These are phyloP conservation scores for Flexamia atlantica DNA, from an alignment of 2,888 invertebrate genomes.

Conservation along the genomic window DNA sequence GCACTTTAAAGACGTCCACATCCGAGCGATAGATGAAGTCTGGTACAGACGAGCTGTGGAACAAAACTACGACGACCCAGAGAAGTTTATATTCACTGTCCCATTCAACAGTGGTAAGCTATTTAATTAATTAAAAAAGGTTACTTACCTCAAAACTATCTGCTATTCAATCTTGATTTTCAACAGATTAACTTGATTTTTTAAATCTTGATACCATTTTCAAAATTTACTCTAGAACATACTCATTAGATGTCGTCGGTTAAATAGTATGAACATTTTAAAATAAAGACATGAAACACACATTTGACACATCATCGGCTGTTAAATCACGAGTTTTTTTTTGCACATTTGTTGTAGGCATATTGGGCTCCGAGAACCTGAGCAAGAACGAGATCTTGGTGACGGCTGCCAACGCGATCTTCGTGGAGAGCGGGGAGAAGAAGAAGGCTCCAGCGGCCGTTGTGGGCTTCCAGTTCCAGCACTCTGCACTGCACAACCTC, in stretches of 20 bases:
- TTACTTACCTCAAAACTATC: no score
- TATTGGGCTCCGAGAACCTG: slow-evolving; percentile 59
- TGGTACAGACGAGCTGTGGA: slow-evolving; percentile 96
- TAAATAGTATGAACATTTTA: no score
- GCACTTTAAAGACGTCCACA: slow-evolving; percentile 88
- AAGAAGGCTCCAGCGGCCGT: slow-evolving; percentile 79
- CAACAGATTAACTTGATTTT: no score
- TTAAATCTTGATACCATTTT: no score
- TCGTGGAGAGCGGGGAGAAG: slow-evolving; percentile 71
- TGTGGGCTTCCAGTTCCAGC: slow-evolving; percentile 87
- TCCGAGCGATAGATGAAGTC: slow-evolving; percentile 90
- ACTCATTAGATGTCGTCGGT: no score
- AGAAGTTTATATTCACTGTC: slow-evolving; percentile 94
- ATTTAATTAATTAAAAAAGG: no score
- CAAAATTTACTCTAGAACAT: no score
- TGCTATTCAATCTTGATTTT: no score
- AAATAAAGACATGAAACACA: no score
- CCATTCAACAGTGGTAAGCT: slow-evolving; percentile 80
- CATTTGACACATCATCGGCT: no score
- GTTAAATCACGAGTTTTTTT: no score
- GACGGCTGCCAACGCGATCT: slow-evolving; percentile 92
- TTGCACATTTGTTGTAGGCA: no score
- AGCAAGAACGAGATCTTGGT: slow-evolving; percentile 82
- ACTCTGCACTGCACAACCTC: slow-evolving; percentile 85
- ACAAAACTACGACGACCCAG: slow-evolving; percentile 90